Base-by-base conservation (phyloP, 2,113 vertebrate genomes). In the Pachyramphus minor region DNA sequence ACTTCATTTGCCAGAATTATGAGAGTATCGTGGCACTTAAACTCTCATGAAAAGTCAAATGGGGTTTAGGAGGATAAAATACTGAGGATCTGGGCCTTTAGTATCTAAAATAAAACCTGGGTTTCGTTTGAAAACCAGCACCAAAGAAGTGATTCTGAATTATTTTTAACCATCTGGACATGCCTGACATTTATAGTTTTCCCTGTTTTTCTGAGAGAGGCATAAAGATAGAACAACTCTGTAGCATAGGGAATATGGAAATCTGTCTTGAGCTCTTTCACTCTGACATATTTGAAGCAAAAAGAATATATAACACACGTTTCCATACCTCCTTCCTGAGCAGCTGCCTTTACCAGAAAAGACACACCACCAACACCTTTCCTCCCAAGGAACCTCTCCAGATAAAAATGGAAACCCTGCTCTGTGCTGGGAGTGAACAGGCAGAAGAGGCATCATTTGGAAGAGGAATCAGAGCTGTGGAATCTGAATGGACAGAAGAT, bases 141-240 rank as follows among this genome's bases (percentile, higher is more conserved):
- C 49, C 75, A 76, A 91, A 92, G 73, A 28, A 60, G 78, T 30
- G 37, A 76, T 83, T 76, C 76, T 72, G 33, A 62, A 39, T 69
- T 79, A 25, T 73, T 90, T 89, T 81, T 21, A 67, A 41, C 85
- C 68, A 87, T 94, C 90, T 92, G 88, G 85, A 93, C 58, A 73
- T 49, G 62, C 45, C 49, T 94, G 82, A 50, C 71, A 47, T 66
- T 92, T 93, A 73, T 84, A 80, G 72, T 62, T 87, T 90, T 45
- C 59, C 49, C 58, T 93, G 58, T 59, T 95, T 91, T 94, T 90
- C 78, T 87, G 62, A n/a, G 62, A 84, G n/a, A 53, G 37, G 7
- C 67, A 45, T 41, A 93, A 94, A 93, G 78, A 95, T 83, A 93
- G 92, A 95, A 84, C 31, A 91, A 25, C 58, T 64, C 62, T 76